Conservation (phyloP, 2,888 invertebrate genomes). For the Tribolium freemani region DNA sequence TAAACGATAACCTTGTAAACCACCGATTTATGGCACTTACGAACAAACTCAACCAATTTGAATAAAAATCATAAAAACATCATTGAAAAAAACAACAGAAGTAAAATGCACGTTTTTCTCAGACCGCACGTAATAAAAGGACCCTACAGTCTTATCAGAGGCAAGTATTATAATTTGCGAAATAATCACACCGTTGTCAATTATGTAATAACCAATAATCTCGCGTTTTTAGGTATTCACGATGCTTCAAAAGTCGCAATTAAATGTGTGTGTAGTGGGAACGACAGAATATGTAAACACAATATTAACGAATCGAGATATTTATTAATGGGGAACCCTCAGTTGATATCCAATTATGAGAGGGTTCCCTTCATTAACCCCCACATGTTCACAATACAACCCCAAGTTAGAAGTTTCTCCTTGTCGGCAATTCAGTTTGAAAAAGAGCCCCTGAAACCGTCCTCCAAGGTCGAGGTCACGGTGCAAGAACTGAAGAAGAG, state of each 20-base stretch:
- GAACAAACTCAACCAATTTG: slow-evolving; percentile 8
- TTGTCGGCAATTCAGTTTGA: slow-evolving; percentile 58
- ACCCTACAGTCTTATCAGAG: slow-evolving; percentile 26
- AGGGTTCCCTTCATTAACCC: not conserved
- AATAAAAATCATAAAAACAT: slow-evolving; percentile 3
- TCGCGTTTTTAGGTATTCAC: slow-evolving; percentile 23
- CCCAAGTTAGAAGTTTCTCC: slow-evolving; percentile 56
- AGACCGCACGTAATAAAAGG: slow-evolving; percentile 23
- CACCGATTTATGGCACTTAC: slow-evolving; percentile 46
- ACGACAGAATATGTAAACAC: slow-evolving; percentile 42
- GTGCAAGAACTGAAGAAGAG: slow-evolving; percentile 87
- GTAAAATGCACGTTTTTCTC: slow-evolving; percentile 41
- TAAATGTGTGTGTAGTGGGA: slow-evolving; percentile 30
- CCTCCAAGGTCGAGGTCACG: slow-evolving; percentile 93
- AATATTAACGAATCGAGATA: slow-evolving; percentile 43
- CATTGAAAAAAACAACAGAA: slow-evolving; percentile 1
- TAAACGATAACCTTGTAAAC: slow-evolving; percentile 37
- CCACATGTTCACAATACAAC: not conserved
- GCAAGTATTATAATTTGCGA: slow-evolving; percentile 3
- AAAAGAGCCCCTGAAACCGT: slow-evolving; percentile 74
- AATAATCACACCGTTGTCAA: not conserved
- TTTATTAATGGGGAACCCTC: slow-evolving; percentile 30
- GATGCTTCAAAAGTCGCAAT: slow-evolving; percentile 2
- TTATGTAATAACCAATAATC: slow-evolving; percentile 2
- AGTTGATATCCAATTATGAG: slow-evolving; percentile 29